Conservation (phyloP, 2,113 vertebrate genomes). For the Sebastes schlegelii region DNA sequence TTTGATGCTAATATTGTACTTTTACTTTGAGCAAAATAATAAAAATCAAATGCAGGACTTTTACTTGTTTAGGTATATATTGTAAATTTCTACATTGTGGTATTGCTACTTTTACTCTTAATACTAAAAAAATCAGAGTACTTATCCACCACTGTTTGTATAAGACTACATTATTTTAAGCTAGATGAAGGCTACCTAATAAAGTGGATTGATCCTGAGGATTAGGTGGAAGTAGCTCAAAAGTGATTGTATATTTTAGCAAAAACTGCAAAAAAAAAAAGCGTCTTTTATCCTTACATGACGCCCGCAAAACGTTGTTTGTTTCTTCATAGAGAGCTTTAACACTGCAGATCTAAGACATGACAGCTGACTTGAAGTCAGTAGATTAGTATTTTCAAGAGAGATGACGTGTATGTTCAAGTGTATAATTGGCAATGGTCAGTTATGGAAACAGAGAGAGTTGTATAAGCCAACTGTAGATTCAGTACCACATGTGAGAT, state of each 20-base stretch:
- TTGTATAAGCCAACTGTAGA: too few species aligned
- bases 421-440: not conserved
- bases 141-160: too few species aligned
- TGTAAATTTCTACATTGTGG: too few species aligned
- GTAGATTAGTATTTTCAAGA: not conserved
- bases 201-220: not conserved
- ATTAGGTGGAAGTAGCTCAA: not conserved
- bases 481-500: not conserved
- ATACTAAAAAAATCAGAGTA: too few species aligned
- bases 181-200: not conserved
- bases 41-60: too few species aligned
- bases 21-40: too few species aligned
- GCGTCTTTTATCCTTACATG: not conserved
- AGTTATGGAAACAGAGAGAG: not conserved
- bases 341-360: not conserved
- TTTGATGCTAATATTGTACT: too few species aligned
- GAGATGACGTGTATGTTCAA: too few species aligned
- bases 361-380: not conserved
- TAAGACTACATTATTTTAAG: too few species aligned
- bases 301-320: too few species aligned
- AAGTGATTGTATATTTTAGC: not conserved
- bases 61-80: too few species aligned
- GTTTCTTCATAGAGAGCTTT: not conserved
- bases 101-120: too few species aligned
- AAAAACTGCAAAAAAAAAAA: not conserved